Percentiles rank a stretch among this genome's conserved stretches.
Evolutionary conservation across 2,888 invertebrate species (phyloP).

Genomic region (Drosophila pullipes): DNA sequence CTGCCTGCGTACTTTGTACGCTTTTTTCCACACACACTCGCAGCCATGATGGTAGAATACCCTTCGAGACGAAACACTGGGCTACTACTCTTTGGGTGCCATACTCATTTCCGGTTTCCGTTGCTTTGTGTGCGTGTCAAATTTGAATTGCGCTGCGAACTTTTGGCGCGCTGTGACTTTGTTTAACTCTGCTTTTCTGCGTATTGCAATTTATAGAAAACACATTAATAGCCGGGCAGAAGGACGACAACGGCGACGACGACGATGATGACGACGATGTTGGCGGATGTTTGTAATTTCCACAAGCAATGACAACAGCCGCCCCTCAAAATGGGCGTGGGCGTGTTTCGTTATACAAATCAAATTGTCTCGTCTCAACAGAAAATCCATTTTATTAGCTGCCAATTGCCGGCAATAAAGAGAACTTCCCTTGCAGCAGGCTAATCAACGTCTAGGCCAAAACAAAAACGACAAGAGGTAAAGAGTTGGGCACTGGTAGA

Average conservation of each 20-base stretch:
- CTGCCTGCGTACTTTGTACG: conserved; percentile 29
- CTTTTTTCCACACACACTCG: conserved; percentile 18
- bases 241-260: conserved; percentile 4
- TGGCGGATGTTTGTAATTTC: conserved; percentile 78
- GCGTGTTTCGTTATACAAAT: conserved; percentile 64
- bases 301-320: conserved; percentile 42
- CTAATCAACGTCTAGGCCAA: conserved; percentile 70
- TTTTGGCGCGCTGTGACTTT: conserved; percentile 48
- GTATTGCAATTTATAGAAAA: conserved; percentile 77
- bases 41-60: conserved; percentile 17
- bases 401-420: conserved; percentile 74
- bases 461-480: neutral
- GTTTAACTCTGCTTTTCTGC: conserved; percentile 43
- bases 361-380: conserved; percentile 74
- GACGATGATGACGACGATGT: conserved; percentile 23
- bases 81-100: conserved; percentile 65
- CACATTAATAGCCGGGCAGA: conserved; percentile 62
- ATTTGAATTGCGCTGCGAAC: conserved; percentile 77
- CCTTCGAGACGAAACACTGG: conserved; percentile 41
- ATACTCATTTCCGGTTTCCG: conserved; percentile 84
- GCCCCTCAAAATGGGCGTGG: conserved; percentile 35
- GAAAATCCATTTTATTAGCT: conserved; percentile 69
- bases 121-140: conserved; percentile 78
- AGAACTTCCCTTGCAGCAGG: conserved; percentile 77
- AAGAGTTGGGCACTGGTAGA: neutral